These are phyloP conservation scores for Nematolebias whitei DNA, from an alignment of 2,113 vertebrate genomes.

Conservation along the genomic window DNA sequence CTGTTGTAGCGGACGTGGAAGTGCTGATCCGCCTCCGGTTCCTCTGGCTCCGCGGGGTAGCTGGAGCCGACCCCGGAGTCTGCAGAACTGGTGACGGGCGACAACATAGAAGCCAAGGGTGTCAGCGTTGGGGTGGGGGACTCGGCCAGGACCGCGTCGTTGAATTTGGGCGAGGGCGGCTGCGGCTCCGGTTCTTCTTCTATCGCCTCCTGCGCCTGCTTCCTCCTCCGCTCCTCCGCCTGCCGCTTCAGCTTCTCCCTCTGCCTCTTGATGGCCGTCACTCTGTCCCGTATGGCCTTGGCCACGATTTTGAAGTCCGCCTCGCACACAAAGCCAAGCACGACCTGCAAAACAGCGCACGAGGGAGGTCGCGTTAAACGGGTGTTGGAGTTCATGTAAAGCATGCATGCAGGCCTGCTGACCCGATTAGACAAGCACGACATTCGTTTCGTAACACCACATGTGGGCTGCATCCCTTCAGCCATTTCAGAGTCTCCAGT, in stretches of 20 bases:
- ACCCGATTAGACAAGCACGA: conserved; percentile 6
- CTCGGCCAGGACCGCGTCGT: conserved; percentile 27
- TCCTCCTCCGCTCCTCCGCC: conserved; percentile 65
- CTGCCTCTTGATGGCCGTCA: conserved; percentile 90
- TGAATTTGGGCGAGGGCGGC: conserved; percentile 8
- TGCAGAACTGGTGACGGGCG: conserved; percentile 68
- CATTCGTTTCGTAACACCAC: conserved; percentile 12
- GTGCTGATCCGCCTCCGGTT: conserved; percentile 91
- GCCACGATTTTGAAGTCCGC: conserved; percentile 95
- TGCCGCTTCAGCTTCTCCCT: conserved; percentile 86
- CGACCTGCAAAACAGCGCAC: conserved; percentile 80
- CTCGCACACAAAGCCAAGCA: conserved; percentile 92
- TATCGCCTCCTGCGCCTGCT: conserved; percentile 61
- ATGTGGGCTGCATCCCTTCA: background rate
- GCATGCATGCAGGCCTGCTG: background rate
- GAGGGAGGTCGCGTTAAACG: background rate
- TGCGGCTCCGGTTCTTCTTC: conserved; percentile 68
- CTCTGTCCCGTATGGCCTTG: conserved; percentile 91
- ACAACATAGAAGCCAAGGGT: conserved; percentile 38
- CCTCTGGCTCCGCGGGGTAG: conserved; percentile 84
- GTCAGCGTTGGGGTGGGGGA: conserved; percentile 40
- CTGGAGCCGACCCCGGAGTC: conserved; percentile 65
- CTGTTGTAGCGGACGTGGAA: conserved; percentile 87
- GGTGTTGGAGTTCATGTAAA: background rate
- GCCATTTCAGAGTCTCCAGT: background rate